Base-by-base conservation (phyloP, 2,113 vertebrate genomes). In the Amphiprion ocellaris region DNA sequence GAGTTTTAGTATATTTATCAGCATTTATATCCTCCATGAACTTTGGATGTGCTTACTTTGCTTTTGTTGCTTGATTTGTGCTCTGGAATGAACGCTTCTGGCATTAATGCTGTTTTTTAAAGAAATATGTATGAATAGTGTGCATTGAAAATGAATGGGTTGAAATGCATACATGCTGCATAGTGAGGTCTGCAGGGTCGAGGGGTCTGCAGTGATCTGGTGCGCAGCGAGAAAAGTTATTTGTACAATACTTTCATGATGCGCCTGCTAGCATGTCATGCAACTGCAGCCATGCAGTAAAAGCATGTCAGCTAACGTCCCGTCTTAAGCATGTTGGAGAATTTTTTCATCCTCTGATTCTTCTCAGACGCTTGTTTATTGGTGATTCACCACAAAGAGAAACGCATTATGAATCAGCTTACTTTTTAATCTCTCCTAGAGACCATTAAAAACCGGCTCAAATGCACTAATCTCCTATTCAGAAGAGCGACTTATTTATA, bases 401-500 rank as follows among this genome's bases (percentile, higher is more conserved):
- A 87, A 86, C 49, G 71, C 85, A 87, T 92, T 89, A 92, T 93
- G 88, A 92, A 90, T 90, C 90, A 91, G 93, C 87, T 93, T 93
- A 93, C 75, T 83, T 86, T 91, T 86, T 95, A 94, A 95, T 94
- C 93, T 93, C 79, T 84, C 78, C 65, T 73, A 64, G 82, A 83
- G 82, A 92, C 92, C 92, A 93, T 93, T 93, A 93, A 92, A 93
- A 93, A 91, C 65, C 67, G 72, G 89, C 92, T 94, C 86, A 93
- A 94, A 95, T 86, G 91, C 91, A 87, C 81, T 95, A 94, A 95
- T 94, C 94, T 93, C 79, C 90, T 77, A 75, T 87, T 85, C 89
- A 89, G 86, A 87, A 81, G 90, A 87, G 84, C 61, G 90, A 93
- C 89, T 93, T 95, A 95, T 95, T 94, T 93, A 93, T 93, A 92